Evolutionary conservation across 2,797 vertebrate genomes (phyloP), one percentile per base, ranked within the genome.

Genomic region (Brachymystax lenok): DNA sequence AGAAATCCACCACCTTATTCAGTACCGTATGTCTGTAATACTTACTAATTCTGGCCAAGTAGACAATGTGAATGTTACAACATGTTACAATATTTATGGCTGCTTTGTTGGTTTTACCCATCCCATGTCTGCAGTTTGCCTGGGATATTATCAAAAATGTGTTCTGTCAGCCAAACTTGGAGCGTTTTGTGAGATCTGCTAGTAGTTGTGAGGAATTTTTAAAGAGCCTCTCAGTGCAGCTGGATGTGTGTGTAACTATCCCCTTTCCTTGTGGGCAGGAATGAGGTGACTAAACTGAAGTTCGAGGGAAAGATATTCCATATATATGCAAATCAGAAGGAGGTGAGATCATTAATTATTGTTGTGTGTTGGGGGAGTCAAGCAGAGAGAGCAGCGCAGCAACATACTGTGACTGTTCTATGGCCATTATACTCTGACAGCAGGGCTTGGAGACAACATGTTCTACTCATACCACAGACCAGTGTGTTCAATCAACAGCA

Each of bases 221-320:
- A 85, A 93, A 83, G 75, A 87, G 21, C 73, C 2, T 87, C 70
- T 86, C 68, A 66, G 63, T 84, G 74, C 78, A 17, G 17, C 51
- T 56, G 4, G 50, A 69, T 66, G 59, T 30, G n/a, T 74, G 66
- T 51, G 52, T 71, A 56, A 33, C 40, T 46, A 46, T 46, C 40
- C 40, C 40, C 40, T 46, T 46, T 66, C 68, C 70, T 71, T 68
- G 71, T 50, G 13, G 67, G 81, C 93, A 99, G 98, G 98, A 95
- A 96, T 0, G 98, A 99, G 87, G 97, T 99, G 92, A 95, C 97
- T 90, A 99, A 99, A 80, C 95, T 99, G 92, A 99, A 99, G 89
- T 99, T 99, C 1, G 98, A 99, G 84, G 97, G 95, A 87, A 99
- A 98, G 94, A 99, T 97, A 66, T 99, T 99, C 90, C 96, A 98